Evolutionary conservation across 2,888 invertebrate species (phyloP).

Genomic region (Sphaeridia pumilis): DNA sequence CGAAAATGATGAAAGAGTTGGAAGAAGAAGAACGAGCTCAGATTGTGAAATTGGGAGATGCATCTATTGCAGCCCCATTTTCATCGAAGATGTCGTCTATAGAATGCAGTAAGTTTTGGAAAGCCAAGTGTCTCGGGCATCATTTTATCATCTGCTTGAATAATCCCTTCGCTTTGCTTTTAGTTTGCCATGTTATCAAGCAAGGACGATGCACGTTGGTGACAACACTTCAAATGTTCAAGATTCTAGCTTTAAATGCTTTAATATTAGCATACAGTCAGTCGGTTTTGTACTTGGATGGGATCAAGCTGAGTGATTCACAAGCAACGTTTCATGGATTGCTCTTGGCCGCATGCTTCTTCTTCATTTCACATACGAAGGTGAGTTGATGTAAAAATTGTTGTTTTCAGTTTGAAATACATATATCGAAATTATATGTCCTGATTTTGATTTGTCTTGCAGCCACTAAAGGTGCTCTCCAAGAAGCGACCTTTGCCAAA

Average conservation of each 20-base stretch:
- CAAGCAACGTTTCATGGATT: conserved; percentile 97
- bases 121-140: too few relatives aligned
- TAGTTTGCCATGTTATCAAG: conserved; percentile 98
- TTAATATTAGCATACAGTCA: conserved; percentile 96
- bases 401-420: too few relatives aligned
- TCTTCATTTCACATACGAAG: conserved; percentile 96
- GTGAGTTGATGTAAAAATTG: too few relatives aligned
- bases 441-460: too few relatives aligned
- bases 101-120: conserved; percentile 66
- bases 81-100: conserved; percentile 95
- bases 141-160: too few relatives aligned
- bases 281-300: conserved; percentile 94
- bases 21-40: conserved; percentile 77
- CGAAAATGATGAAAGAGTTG: conserved; percentile 66
- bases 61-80: conserved; percentile 97
- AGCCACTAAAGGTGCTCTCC: conserved; percentile 85
- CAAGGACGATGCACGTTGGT: conserved; percentile 98
- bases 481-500: conserved; percentile 91
- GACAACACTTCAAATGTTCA: conserved; percentile 99
- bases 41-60: conserved; percentile 92
- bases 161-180: too few relatives aligned
- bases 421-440: too few relatives aligned
- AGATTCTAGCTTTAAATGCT: conserved; percentile 95
- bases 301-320: conserved; percentile 92
- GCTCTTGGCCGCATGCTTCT: conserved; percentile 87